Conservation (phyloP, 2,888 invertebrate species). For the Drosophila recens region DNA sequence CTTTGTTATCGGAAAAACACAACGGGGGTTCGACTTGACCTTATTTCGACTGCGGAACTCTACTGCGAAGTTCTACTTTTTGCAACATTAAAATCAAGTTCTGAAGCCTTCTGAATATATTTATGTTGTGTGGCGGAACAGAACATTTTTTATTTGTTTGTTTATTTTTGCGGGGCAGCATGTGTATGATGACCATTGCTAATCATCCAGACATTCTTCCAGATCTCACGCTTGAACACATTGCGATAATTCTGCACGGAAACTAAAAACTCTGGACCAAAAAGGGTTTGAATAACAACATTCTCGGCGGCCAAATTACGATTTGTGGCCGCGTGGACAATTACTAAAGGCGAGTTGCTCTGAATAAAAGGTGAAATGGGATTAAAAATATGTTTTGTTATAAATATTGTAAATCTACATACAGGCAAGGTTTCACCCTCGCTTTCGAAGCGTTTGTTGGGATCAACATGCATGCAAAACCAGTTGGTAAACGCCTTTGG, state of each 20-base stretch:
- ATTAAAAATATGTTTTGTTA: not conserved
- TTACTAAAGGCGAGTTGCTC: slow-evolving; percentile 83
- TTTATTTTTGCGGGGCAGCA: slow-evolving; percentile 7
- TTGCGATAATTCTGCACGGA: slow-evolving; percentile 85
- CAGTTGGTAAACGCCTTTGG: slow-evolving; percentile 82
- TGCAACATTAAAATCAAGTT: slow-evolving; percentile 38
- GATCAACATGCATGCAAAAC: slow-evolving; percentile 82
- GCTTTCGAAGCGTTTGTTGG: slow-evolving; percentile 83
- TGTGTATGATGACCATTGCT: slow-evolving; percentile 76
- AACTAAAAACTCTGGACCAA: slow-evolving; percentile 84
- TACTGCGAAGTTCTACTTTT: slow-evolving; percentile 26
- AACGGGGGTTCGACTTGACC: slow-evolving; percentile 50
- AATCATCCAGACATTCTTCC: slow-evolving; percentile 85
- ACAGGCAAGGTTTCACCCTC: slow-evolving; percentile 84
- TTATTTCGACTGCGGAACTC: slow-evolving; percentile 32
- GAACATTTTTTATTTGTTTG: slow-evolving; percentile 20
- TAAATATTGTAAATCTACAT: slow-evolving; percentile 14
- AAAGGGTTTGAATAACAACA: slow-evolving; percentile 82
- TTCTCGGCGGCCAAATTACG: slow-evolving; percentile 85
- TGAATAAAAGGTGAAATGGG: not conserved
- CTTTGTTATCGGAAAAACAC: slow-evolving; percentile 30
- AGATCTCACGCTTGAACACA: slow-evolving; percentile 81
- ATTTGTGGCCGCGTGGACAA: slow-evolving; percentile 85
- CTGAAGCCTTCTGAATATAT: slow-evolving; percentile 22
- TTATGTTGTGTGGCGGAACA: slow-evolving; percentile 1